Base-by-base conservation (phyloP, 2,888 invertebrate species). In the Eustalomyia histrio region DNA sequence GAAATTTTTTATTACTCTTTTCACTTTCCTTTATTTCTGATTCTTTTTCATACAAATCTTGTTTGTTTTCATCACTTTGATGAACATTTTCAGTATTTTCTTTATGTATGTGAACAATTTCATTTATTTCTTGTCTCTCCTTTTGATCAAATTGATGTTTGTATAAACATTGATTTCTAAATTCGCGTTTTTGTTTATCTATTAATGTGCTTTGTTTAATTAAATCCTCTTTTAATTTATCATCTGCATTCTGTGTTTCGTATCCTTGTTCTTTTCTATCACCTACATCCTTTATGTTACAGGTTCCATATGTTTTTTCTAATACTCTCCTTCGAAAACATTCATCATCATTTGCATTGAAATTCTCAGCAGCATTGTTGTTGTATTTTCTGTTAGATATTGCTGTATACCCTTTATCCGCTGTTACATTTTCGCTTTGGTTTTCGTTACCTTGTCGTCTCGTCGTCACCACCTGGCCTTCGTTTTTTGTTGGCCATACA, bases 251-350 rank as follows among this genome's bases (percentile, higher is more conserved):
- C 12, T 58, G 24, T 63, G 16, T 52, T 85, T 84, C 43, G 43
- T 50, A 55, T 52, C 63, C 17, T 39, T 63, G 29, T 39, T 52
- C 83, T 43, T 50, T 72, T 65, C 9, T 16, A 81, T 84, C 85
- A 86, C 87, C 87, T 87, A 79, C 85, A 85, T 73, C 65, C 18
- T 75, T 64, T 71, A 43, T 61, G 76, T 80, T 76, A 72, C 71
- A 79, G 67, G 71, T 78, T 74, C 81, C 78, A 81, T 81, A 75
- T 81, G 74, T 35, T 81, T 78, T 69, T 85, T 85, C 85, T 61
- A 72, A 55, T 55, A 29, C 10, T 61, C 72, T 67, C 18, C 55
- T 55, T 9, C 18, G 50, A 39, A 73, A 73, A 50, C n/a, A 60
- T 61, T 71, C 43, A 65, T 55, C 76, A 63, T 63, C 58, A 43